Percentiles rank a stretch among this genome's conserved stretches.
phyloP scores from a whole-genome alignment of 1,140 invertebrate genomes.

The Apis cerana region DNA sequence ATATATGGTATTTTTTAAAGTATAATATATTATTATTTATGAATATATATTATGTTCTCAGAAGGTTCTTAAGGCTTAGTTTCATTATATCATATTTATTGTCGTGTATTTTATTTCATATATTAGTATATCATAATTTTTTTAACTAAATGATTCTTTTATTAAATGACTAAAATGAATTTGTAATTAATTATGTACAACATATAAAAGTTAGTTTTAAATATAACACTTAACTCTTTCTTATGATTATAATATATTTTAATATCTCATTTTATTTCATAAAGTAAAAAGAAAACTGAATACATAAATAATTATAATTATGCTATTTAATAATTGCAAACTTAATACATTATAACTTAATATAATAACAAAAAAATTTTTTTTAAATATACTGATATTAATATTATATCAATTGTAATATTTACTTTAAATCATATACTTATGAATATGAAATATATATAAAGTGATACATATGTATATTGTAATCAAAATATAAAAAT shows the following conservation, averaged over 20 bases:
- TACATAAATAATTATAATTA: not conserved
- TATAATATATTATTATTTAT: not conserved
- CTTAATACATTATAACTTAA: too few species aligned
- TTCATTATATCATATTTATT: slow-evolving; percentile 61
- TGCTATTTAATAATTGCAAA: too few species aligned
- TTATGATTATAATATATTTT: not conserved
- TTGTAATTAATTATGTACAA: slow-evolving; percentile 15
- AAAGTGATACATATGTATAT: too few species aligned
- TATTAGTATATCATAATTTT: slow-evolving; percentile 47
- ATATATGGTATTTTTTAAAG: not conserved
- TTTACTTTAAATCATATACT: too few species aligned
- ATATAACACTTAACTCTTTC: not conserved
- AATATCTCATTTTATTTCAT: too few species aligned
- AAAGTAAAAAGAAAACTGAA: not conserved
- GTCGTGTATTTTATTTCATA: slow-evolving; percentile 50
- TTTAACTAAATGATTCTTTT: not conserved
- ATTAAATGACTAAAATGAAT: slow-evolving; percentile 44
- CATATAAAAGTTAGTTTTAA: slow-evolving; percentile 1
- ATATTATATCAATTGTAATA: too few species aligned
- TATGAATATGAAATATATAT: not conserved
- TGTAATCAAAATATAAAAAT: not conserved
- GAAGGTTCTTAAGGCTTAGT: slow-evolving; percentile 47
- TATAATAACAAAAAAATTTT: too few species aligned
- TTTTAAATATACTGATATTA: not conserved
- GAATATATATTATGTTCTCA: not conserved